Conservation (phyloP, 2,888 invertebrate genomes). For the Drosophila kokeensis region DNA sequence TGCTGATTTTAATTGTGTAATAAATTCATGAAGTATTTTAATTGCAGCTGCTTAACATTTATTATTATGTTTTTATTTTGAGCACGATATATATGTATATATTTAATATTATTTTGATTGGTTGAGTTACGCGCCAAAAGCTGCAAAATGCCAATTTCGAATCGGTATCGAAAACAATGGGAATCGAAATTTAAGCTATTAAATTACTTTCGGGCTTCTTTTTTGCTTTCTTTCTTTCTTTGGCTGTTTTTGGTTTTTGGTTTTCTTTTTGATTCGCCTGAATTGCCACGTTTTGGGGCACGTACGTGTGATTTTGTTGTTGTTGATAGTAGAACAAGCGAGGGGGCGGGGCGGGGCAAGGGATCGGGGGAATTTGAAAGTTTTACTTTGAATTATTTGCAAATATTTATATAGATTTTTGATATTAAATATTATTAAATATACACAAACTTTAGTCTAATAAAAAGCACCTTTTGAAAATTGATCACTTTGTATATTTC, state of each 20-base stretch:
- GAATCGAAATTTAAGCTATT: constrained; percentile 58
- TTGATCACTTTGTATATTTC: constrained; percentile 39
- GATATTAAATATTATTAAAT: constrained; percentile 13
- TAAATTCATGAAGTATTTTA: constrained; percentile 76
- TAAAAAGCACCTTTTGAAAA: constrained; percentile 49
- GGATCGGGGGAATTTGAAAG: constrained; percentile 12
- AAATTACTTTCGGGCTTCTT: constrained; percentile 54
- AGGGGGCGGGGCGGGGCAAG: not conserved
- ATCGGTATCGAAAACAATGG: constrained; percentile 39
- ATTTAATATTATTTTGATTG: constrained; percentile 17
- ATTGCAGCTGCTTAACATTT: constrained; percentile 69
- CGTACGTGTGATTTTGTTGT: constrained; percentile 60
- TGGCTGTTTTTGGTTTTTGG: constrained; percentile 29
- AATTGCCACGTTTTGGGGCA: constrained; percentile 78
- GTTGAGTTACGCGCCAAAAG: constrained; percentile 53
- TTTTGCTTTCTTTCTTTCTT: constrained; percentile 50
- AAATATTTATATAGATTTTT: constrained; percentile 20
- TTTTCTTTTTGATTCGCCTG: constrained; percentile 52
- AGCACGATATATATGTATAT: constrained; percentile 17
- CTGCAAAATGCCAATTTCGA: constrained; percentile 34
- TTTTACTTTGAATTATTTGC: constrained; percentile 23
- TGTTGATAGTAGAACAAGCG: not conserved
- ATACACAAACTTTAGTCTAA: constrained; percentile 48
- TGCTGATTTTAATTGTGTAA: constrained; percentile 70
- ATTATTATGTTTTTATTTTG: constrained; percentile 38